These are phyloP conservation scores for Helarctos malayanus DNA, from an alignment of 2,797 vertebrate species.

Conservation along the genomic window DNA sequence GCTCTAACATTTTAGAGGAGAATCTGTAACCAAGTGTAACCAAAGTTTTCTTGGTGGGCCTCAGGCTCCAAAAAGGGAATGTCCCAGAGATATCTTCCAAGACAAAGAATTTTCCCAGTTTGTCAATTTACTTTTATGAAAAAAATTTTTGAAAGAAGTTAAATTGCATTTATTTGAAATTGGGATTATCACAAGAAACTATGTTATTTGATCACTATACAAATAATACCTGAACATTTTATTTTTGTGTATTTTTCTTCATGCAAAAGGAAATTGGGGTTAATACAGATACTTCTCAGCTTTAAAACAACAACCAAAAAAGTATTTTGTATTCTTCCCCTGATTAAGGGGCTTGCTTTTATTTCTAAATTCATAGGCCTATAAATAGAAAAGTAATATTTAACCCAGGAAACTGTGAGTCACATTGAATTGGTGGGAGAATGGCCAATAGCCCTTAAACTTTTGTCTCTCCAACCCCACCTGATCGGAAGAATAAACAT, in stretches of 20 bases:
- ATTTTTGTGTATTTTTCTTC: neutral
- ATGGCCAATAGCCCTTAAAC: neutral
- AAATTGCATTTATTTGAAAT: slow-evolving; percentile 25
- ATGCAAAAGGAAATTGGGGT: slow-evolving; percentile 11
- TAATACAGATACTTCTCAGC: slow-evolving; percentile 2
- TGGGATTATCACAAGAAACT: neutral
- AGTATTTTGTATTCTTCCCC: neutral
- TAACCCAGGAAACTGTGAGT: slow-evolving; percentile 1
- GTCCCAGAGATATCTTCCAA: neutral
- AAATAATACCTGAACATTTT: slow-evolving; percentile 15
- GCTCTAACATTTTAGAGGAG: neutral
- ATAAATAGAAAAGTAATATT: neutral
- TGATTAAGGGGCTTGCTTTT: slow-evolving; percentile 36
- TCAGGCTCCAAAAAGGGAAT: neutral
- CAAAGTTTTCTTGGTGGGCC: neutral
- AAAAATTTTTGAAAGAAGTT: neutral
- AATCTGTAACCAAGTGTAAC: neutral
- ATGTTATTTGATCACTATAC: neutral
- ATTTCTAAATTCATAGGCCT: slow-evolving; percentile 27
- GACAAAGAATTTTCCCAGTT: neutral
- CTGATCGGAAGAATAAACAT: no score
- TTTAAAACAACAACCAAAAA: neutral
- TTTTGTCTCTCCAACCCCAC: neutral
- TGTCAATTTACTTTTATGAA: neutral
- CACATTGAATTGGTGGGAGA: neutral